Evolutionary conservation across 2,888 invertebrate species (phyloP), one percentile per base, ranked within the genome.

Genomic region (Leptopilina myrica): DNA sequence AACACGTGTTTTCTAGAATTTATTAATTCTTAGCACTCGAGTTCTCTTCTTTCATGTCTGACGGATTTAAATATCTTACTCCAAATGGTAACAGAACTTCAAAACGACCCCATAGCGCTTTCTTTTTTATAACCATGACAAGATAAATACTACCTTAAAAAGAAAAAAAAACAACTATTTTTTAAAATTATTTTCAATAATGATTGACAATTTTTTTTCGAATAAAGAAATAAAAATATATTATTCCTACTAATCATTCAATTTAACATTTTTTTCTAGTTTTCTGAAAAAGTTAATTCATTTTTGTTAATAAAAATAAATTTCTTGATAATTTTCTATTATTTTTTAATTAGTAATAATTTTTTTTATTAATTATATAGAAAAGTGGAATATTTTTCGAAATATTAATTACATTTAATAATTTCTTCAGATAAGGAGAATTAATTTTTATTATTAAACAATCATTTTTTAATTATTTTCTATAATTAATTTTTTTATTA

Each of bases 51-150:
- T 66, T 15, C 66, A 43, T n/a, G 66, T 66, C 2, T 43, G 66
- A 66, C 46, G n/a, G n/a, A 66, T 15, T 43, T 40, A 66, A 66
- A 66, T 66, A 66, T 66, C 43, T 66, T 66, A 66, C n/a, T 66
- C 40, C 66, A 66, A 66, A 66, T 66, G 66, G 43, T 43, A n/a
- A 43, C n/a, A 9, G 46, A 66, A 66, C 66, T 15, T 14, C 40
- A 43, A 40, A 66, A 15, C n/a, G 40, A 40, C 66, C 66, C 66
- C 66, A 66, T 40, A 15, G 66, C n/a, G 66, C 14, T 66, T 66
- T 43, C n/a, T 66, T 66, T 66, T 66, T 66, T 15, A n/a, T 66
- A 46, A 66, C 9, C 43, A 3, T 14, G 46, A 3, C 15, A 66
- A 15, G 8, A 66, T 15, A 43, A 43, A 46, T 40, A 66, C 6